Conservation (phyloP, 2,113 vertebrate species). For the Lichenostomus cassidix region DNA sequence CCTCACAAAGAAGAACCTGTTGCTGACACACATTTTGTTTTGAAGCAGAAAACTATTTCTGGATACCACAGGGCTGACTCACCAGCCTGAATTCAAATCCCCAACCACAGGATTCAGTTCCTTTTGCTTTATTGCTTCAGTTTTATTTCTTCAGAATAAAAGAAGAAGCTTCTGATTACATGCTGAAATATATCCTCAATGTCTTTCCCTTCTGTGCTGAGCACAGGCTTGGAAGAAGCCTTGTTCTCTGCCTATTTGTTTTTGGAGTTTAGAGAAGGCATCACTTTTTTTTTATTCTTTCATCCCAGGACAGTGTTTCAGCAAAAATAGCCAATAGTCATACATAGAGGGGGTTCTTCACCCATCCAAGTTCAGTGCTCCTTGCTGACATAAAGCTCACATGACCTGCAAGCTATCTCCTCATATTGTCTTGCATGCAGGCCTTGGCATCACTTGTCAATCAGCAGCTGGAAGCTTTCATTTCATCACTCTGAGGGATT, state of each 20-base stretch:
- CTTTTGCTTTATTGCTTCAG: constrained; percentile 23
- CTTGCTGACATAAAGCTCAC: not conserved
- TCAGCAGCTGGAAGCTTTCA: not conserved
- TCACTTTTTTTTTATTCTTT: not conserved
- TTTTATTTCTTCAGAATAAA: constrained; percentile 46
- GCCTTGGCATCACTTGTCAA: not conserved
- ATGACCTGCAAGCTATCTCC: not conserved
- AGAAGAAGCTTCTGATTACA: not conserved
- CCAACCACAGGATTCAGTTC: constrained; percentile 44
- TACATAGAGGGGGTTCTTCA: not conserved
- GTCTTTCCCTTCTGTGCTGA: not conserved
- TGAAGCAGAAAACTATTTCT: constrained; percentile 29
- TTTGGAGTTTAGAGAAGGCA: not conserved
- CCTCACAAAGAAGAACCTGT: constrained; percentile 4
- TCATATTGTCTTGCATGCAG: not conserved
- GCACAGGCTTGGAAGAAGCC: not conserved
- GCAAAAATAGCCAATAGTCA: not conserved
- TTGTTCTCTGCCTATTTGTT: not conserved
- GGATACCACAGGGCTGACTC: constrained; percentile 3
- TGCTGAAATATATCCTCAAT: not conserved
- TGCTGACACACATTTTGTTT: constrained; percentile 5
- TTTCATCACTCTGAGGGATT: not conserved
- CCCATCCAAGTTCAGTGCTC: not conserved
- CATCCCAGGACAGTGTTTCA: not conserved
- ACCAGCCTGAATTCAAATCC: not conserved